A percentile compares a stretch with the other conserved stretches of the same genome.
Evolutionary conservation across 2,888 invertebrate species (phyloP).

Genomic region (Ormyrus pomaceus): DNA sequence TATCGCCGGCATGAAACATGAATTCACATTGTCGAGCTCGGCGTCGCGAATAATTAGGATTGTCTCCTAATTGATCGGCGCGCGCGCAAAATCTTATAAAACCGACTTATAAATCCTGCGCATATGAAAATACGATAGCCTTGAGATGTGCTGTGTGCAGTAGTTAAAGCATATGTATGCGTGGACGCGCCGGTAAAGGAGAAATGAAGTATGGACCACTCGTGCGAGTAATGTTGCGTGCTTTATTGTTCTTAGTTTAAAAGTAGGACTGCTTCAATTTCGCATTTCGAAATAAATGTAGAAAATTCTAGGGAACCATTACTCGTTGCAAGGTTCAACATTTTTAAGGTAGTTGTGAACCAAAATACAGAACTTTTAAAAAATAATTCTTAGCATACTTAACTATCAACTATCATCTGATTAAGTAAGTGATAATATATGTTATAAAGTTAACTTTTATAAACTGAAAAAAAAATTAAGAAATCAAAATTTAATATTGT

Average conservation of each 20-base stretch:
- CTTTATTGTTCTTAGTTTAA: neutral
- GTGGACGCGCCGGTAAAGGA: neutral
- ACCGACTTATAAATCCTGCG: slow-evolving; percentile 44
- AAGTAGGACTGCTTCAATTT: neutral
- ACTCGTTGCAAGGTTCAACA: too few relatives aligned
- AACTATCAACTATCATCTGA: too few relatives aligned
- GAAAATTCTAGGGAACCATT: too few relatives aligned
- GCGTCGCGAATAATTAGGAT: slow-evolving; percentile 47
- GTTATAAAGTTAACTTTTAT: too few relatives aligned
- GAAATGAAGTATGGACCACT: slow-evolving; percentile 12
- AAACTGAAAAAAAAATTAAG: too few relatives aligned
- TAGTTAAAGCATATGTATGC: neutral
- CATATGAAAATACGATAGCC: slow-evolving; percentile 43
- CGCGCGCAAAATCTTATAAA: slow-evolving; percentile 22
- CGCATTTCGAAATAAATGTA: too few relatives aligned
- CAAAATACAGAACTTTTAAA: too few relatives aligned
- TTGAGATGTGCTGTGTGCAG: slow-evolving; percentile 24
- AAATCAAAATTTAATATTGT: too few relatives aligned
- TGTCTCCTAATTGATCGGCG: slow-evolving; percentile 25
- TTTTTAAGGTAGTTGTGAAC: too few relatives aligned
- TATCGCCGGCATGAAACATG: slow-evolving; percentile 35
- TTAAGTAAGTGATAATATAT: too few relatives aligned
- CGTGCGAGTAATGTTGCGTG: neutral
- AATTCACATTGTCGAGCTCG: neutral
- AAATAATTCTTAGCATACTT: too few relatives aligned